Evolutionary conservation across 2,113 vertebrate species (phyloP), one percentile per base, ranked within the genome.

Genomic region (Coreoperca whiteheadi): DNA sequence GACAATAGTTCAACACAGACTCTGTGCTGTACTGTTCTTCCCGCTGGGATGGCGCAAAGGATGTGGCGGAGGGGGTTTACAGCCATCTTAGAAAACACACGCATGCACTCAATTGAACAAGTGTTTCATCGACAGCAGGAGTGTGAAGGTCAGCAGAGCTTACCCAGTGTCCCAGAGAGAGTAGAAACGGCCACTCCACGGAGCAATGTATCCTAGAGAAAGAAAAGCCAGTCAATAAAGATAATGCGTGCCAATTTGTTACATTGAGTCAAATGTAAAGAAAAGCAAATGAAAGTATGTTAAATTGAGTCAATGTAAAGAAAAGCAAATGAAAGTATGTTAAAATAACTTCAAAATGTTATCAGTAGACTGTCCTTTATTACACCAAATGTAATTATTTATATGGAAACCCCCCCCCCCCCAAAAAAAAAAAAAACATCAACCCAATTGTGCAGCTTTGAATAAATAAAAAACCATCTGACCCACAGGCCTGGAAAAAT

Each of bases 81-180:
- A 53, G 59, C 48, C 4, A 11, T 37, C 57, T 75, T 59, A 54
- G 64, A 67, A 75, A 78, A 87, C 68, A 71, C 75, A 88, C 59
- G 63, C 68, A 73, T 59, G 37, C 64, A 73, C 67, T 80, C 60
- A 30, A 80, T 30, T 80, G 70, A 77, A 85, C 90, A 84, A 83
- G 81, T 69, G 68, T 79, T 87, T 8, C 81, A 78, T 86, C 34
- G 51, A 84, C 14, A 28, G 74, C 0, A 39, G 39, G 70, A 32
- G 66, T 70, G 85, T 87, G 84, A 84, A 88, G 85, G 85, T 90
- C 83, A 86, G 82, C 64, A 46, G 75, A 69, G 93, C 97, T 97
- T 96, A 99, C 98, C 98, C 98, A 20, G 98, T 99, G 93, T 99
- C 98, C 98, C 98, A 99, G 46, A 99, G 83, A 18, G 98, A 99